Conservation (phyloP, 2,797 vertebrate species). For the Sciaenops ocellatus region DNA sequence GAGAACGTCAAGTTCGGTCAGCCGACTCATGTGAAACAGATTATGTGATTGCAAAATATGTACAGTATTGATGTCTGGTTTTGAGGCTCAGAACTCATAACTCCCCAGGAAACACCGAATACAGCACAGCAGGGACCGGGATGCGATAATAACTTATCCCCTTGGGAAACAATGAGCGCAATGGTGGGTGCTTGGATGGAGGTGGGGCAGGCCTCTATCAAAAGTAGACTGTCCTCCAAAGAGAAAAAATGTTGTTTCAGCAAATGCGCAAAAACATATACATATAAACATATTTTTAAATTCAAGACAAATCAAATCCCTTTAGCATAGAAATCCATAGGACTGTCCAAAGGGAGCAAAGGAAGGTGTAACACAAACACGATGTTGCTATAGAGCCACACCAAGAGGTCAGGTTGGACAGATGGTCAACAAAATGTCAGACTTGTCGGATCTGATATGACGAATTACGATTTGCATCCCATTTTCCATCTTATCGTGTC, state of each 20-base stretch:
- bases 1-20: slow-evolving; percentile 10
- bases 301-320: slow-evolving; percentile 23
- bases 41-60: slow-evolving; percentile 10
- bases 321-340: background rate
- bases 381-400: slow-evolving; percentile 1
- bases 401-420: background rate
- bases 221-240: slow-evolving; percentile 1
- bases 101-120: background rate
- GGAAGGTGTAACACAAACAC: background rate
- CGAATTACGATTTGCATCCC: background rate
- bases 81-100: background rate
- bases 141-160: background rate
- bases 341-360: background rate
- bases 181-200: slow-evolving; percentile 4
- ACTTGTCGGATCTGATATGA: background rate
- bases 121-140: background rate
- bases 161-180: background rate
- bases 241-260: slow-evolving; percentile 19
- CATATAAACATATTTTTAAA: slow-evolving; percentile 10
- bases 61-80: background rate
- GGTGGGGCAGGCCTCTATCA: background rate
- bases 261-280: slow-evolving; percentile 6
- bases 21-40: background rate
- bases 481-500: too few relatives aligned
- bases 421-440: slow-evolving; percentile 11